Evolutionary conservation across 2,113 vertebrate genomes (phyloP).

Genomic region (Hemiprocne comata): DNA sequence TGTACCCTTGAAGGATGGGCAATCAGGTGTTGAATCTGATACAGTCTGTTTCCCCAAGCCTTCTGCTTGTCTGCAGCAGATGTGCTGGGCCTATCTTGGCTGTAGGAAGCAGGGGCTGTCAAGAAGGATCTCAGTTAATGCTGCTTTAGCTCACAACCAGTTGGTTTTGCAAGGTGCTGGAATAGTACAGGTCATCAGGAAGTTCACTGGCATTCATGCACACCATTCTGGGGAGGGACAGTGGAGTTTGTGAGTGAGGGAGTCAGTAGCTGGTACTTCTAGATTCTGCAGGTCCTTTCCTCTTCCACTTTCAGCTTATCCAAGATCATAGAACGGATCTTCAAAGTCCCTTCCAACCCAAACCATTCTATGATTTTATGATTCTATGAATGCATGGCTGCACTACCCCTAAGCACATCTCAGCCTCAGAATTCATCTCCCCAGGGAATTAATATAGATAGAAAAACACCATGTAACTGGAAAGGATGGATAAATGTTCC

Average conservation of each 20-base stretch:
- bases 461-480: neutral
- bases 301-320: neutral
- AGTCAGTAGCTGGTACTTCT: neutral
- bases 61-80: neutral
- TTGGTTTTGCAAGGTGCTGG: neutral
- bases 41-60: neutral
- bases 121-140: neutral
- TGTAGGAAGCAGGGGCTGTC: neutral
- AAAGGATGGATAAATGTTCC: neutral
- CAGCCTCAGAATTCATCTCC: neutral
- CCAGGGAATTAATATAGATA: neutral
- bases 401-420: neutral
- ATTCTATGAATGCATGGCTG: neutral
- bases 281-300: neutral
- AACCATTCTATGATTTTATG: too few species aligned
- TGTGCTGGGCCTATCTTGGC: neutral
- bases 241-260: neutral
- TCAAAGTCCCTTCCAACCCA: too few species aligned
- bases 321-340: neutral
- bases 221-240: neutral
- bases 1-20: neutral
- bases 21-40: neutral
- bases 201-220: neutral
- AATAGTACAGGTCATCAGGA: neutral
- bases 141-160: neutral